These are phyloP conservation scores for Helicoverpa assulta DNA, from an alignment of 2,888 invertebrate species.

Conservation along the genomic window DNA sequence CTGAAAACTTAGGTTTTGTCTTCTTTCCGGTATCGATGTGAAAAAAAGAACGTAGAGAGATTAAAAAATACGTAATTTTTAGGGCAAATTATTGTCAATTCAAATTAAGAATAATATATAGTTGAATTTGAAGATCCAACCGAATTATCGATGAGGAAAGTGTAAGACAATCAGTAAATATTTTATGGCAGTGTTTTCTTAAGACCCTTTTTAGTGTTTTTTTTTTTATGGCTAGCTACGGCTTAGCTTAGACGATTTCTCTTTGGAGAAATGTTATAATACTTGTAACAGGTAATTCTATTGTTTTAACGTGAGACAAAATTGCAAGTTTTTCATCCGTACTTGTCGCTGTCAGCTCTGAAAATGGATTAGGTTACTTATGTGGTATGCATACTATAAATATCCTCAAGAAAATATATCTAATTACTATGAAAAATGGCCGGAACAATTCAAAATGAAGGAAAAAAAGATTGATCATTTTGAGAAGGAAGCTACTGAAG, in stretches of 20 bases:
- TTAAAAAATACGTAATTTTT: conserved; percentile 18
- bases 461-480: conserved; percentile 60
- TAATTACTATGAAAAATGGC: conserved; percentile 88
- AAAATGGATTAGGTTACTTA: conserved; percentile 27
- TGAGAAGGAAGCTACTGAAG: conserved; percentile 33
- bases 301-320: conserved; percentile 1
- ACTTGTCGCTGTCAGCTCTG: conserved; percentile 8
- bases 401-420: conserved; percentile 66
- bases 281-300: not conserved
- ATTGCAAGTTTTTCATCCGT: conserved; percentile 7
- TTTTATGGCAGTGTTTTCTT: conserved; percentile 70
- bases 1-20: too few species aligned
- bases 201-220: conserved; percentile 45
- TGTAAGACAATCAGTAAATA: conserved; percentile 19
- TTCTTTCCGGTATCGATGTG: too few species aligned
- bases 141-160: not conserved
- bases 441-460: conserved; percentile 85
- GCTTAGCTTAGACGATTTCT: conserved; percentile 21
- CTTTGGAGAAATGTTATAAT: conserved; percentile 22
- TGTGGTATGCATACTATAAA: conserved; percentile 36
- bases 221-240: conserved; percentile 36
- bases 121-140: not conserved
- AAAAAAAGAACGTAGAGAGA: not conserved
- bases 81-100: conserved; percentile 65
- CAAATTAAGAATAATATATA: conserved; percentile 14